Evolutionary conservation across 2,797 vertebrate species (phyloP).

Genomic region (Ciconia nigra): DNA sequence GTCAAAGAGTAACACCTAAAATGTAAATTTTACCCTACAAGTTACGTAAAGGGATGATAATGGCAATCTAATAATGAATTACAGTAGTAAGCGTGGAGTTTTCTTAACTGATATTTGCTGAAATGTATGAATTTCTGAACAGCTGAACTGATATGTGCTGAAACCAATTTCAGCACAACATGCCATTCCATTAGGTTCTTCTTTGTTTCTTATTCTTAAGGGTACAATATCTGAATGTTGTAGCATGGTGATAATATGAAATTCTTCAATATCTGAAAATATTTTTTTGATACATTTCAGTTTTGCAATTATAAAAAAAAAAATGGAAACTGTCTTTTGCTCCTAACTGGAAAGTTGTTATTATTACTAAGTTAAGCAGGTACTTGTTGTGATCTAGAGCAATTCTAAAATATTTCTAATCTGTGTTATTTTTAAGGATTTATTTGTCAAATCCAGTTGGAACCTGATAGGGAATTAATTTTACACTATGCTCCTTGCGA

Average conservation of each 20-base stretch:
- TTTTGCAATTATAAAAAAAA: neutral
- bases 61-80: neutral
- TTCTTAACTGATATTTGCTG: neutral
- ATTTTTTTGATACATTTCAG: neutral
- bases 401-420: neutral
- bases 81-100: neutral
- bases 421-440: neutral
- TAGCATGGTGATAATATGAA: neutral
- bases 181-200: neutral
- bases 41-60: neutral
- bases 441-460: neutral
- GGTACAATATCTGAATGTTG: neutral
- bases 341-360: neutral
- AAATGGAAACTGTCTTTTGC: neutral
- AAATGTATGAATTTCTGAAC: too few species aligned
- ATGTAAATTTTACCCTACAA: neutral
- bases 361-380: neutral
- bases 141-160: neutral
- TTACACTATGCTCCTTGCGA: neutral
- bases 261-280: neutral
- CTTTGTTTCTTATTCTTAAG: neutral
- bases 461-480: neutral
- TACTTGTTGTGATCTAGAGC: neutral
- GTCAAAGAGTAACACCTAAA: neutral
- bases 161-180: neutral